These are phyloP conservation scores for Enteromius unitaeniatus DNA, from an alignment of 2,797 vertebrate genomes.

Conservation along the genomic window DNA sequence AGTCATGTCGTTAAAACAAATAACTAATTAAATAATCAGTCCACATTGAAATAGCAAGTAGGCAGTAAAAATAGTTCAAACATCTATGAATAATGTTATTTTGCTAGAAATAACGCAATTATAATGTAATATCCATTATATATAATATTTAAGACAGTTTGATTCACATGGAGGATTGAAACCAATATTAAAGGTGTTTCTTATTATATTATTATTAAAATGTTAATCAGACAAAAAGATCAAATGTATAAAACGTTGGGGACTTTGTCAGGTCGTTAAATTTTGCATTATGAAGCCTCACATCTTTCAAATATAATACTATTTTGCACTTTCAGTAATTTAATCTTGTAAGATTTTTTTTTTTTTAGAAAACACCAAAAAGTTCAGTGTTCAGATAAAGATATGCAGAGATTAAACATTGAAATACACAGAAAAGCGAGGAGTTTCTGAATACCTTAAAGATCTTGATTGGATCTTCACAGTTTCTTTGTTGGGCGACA, in stretches of 20 bases:
- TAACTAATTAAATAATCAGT: too few species aligned
- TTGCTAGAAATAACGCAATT: background rate
- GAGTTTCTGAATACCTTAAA: conserved; percentile 60
- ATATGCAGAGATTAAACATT: background rate
- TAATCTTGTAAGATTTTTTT: background rate
- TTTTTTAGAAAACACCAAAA: background rate
- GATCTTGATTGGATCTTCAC: conserved; percentile 89
- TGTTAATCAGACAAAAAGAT: background rate
- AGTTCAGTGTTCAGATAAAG: background rate
- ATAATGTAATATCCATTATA: background rate
- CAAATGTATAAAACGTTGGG: background rate
- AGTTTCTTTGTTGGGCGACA: conserved; percentile 93
- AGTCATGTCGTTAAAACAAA: background rate
- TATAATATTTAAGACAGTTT: background rate
- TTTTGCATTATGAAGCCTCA: too few species aligned
- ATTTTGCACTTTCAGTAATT: background rate
- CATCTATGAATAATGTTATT: background rate
- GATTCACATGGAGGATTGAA: background rate
- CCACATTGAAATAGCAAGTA: background rate
- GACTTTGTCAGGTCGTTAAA: background rate
- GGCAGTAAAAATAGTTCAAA: background rate
- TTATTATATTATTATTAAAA: background rate
- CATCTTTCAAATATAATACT: too few species aligned
- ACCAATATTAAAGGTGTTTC: background rate
- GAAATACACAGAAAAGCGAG: background rate